A percentile compares a stretch with the other conserved stretches of the same genome.
Evolutionary conservation across 1,140 invertebrate species (phyloP).

Genomic region (Tachypleus tridentatus): DNA sequence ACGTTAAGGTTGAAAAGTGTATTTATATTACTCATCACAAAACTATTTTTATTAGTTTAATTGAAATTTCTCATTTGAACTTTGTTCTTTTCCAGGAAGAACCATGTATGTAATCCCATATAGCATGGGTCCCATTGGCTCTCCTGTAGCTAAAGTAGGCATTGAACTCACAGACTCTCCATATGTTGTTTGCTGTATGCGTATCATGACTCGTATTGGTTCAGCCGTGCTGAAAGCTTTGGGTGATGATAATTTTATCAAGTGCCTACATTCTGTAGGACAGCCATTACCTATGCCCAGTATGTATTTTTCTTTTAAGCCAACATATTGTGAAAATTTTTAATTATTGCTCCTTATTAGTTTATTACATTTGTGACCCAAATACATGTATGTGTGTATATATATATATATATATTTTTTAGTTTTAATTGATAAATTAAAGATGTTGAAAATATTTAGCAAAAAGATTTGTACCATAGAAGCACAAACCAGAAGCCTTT

Average conservation of each 20-base stretch:
- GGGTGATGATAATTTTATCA: conserved; percentile 58
- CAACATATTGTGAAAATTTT: too few species aligned
- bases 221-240: conserved; percentile 55
- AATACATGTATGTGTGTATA: too few species aligned
- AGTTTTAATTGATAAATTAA: too few species aligned
- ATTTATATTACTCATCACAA: too few species aligned
- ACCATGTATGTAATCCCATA: conserved; percentile 99
- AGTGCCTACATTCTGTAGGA: conserved; percentile 92
- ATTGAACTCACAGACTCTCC: conserved; percentile 93
- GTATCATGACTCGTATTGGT: conserved; percentile 96
- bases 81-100: conserved; percentile 48
- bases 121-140: conserved; percentile 95
- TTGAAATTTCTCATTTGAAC: background rate
- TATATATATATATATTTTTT: too few species aligned
- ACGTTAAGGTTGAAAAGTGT: too few species aligned
- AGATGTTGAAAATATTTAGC: too few species aligned
- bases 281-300: conserved; percentile 42
- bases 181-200: conserved; percentile 96
- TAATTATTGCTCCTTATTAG: too few species aligned
- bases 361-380: too few species aligned
- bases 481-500: too few species aligned
- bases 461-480: too few species aligned
- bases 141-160: conserved; percentile 91
- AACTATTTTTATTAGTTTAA: background rate
- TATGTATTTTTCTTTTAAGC: conserved; percentile 16